A percentile compares a stretch with the other conserved stretches of the same genome.
Conservation (phyloP, 2,888 invertebrate species). For the Lepidocyrtinus sp. region DNA sequence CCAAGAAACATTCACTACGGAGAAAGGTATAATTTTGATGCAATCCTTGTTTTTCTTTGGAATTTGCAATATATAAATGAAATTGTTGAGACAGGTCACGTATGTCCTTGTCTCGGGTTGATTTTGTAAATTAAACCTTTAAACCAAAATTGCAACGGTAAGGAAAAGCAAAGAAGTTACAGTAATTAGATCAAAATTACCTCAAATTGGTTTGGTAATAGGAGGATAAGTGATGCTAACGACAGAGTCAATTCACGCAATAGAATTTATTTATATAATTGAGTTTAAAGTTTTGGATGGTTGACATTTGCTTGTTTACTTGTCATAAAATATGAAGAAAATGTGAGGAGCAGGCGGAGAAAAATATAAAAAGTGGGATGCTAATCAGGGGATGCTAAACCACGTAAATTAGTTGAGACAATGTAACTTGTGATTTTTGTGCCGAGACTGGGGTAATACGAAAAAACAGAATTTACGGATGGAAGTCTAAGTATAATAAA, state of each 20-base stretch:
- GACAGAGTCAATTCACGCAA: constrained; percentile 9
- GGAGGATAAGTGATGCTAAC: constrained; percentile 13
- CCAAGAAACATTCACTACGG: constrained; percentile 7
- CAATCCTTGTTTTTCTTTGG: background rate
- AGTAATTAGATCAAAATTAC: constrained; percentile 40
- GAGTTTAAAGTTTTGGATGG: background rate
- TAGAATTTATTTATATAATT: background rate
- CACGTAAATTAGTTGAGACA: constrained; percentile 54
- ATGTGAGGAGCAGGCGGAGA: background rate
- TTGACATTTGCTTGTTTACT: constrained; percentile 11
- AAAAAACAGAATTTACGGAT: too few relatives aligned
- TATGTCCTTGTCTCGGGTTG: too few relatives aligned
- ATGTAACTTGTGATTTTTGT: constrained; percentile 17
- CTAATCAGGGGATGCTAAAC: constrained; percentile 53
- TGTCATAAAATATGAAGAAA: background rate
- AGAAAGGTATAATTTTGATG: background rate
- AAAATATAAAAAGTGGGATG: constrained; percentile 18
- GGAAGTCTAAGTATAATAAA: too few relatives aligned
- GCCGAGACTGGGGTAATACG: background rate
- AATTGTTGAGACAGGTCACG: constrained; percentile 53
- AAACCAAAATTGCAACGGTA: constrained; percentile 19
- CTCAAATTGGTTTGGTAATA: constrained; percentile 18
- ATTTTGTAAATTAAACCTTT: constrained; percentile 34
- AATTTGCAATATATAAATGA: constrained; percentile 9
- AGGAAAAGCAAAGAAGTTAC: background rate